A percentile compares a stretch with the other conserved stretches of the same genome.
phyloP scores from a whole-genome alignment of 2,797 vertebrate genomes.

The Chiropotes sagulatus region DNA sequence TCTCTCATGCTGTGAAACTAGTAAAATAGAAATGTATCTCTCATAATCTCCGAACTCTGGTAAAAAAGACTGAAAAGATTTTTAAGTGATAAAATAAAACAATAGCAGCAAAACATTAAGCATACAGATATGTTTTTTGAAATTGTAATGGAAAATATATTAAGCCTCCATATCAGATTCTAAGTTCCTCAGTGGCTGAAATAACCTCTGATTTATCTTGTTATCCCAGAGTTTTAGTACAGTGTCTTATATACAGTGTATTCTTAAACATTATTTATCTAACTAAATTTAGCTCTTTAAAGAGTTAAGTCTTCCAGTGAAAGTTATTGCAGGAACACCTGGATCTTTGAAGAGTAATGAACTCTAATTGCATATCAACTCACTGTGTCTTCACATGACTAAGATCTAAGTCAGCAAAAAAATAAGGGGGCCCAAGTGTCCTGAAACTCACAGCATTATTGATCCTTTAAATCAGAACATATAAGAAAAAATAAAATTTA shows the following conservation, averaged over 20 bases:
- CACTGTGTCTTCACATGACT: background rate
- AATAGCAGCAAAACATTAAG: background rate
- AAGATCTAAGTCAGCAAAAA: background rate
- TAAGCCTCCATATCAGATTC: background rate
- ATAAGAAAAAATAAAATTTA: background rate
- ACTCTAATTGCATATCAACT: background rate
- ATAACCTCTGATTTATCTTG: background rate
- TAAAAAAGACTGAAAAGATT: background rate
- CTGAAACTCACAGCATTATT: background rate
- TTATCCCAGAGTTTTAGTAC: background rate
- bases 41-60: background rate
- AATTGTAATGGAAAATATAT: background rate
- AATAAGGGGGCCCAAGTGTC: background rate
- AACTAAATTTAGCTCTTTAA: background rate
- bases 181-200: background rate
- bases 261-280: slow-evolving; percentile 21
- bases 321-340: background rate
- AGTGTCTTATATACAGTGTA: background rate
- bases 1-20: background rate
- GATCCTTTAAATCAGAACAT: background rate
- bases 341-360: background rate
- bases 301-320: background rate
- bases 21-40: background rate
- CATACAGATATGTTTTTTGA: background rate
- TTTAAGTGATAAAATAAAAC: background rate